These are phyloP conservation scores for Harpegnathos saltator DNA, from an alignment of 1,140 invertebrate genomes.

Conservation along the genomic window DNA sequence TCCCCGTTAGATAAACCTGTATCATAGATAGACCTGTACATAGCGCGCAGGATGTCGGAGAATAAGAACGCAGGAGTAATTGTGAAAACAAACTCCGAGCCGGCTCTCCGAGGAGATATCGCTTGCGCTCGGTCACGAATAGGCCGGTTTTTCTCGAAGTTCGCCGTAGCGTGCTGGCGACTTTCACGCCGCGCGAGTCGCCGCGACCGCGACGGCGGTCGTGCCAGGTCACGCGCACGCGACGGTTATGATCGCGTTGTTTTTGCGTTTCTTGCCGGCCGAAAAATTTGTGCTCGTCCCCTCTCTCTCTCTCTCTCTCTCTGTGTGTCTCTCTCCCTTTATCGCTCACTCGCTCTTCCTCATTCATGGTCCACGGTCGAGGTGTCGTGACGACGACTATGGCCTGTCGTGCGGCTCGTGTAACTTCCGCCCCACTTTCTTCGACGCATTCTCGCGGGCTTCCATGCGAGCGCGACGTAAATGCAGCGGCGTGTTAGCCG, in stretches of 20 bases:
- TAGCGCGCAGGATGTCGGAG: not conserved
- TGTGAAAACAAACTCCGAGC: not conserved
- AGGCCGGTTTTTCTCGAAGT: constrained; percentile 18
- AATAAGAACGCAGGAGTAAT: not conserved
- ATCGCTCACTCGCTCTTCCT: too few relatives aligned
- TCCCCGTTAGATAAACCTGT: constrained; percentile 27
- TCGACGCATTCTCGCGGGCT: constrained; percentile 9
- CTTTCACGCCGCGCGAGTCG: too few relatives aligned
- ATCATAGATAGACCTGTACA: too few relatives aligned
- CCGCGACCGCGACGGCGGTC: constrained; percentile 15
- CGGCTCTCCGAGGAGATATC: constrained; percentile 19
- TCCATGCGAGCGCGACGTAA: constrained; percentile 2
- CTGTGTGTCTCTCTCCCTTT: not conserved
- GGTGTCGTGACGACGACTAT: too few relatives aligned
- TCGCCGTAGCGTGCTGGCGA: not conserved
- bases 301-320: not conserved
- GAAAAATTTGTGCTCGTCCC: too few relatives aligned
- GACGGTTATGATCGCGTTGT: too few relatives aligned
- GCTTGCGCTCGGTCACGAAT: not conserved
- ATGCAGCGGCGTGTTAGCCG: constrained; percentile 11
- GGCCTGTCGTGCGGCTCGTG: not conserved
- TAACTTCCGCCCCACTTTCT: constrained; percentile 45
- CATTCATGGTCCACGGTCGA: not conserved
- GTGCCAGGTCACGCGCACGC: too few relatives aligned
- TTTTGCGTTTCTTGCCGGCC: too few relatives aligned